phyloP scores from a whole-genome alignment of 2,888 invertebrate species.

The Leucoptera coffeella region DNA sequence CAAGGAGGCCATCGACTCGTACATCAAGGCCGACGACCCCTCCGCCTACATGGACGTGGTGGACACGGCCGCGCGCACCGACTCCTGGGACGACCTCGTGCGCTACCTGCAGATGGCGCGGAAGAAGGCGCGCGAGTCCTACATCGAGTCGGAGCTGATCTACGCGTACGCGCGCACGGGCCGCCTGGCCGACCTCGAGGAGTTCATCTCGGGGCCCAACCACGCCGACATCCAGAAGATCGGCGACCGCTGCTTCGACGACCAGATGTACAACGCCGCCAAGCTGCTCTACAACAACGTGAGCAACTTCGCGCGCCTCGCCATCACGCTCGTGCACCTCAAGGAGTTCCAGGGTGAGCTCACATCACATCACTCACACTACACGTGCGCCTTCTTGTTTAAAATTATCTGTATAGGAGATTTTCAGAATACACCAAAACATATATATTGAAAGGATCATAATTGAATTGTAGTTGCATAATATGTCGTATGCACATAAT shows the following conservation, averaged over 20 bases:
- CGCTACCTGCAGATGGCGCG: slow-evolving; percentile 93
- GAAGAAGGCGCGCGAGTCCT: slow-evolving; percentile 97
- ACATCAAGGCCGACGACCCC: slow-evolving; percentile 99
- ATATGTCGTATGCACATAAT: too few species aligned
- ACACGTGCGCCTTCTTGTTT: too few species aligned
- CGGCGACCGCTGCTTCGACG: slow-evolving; percentile 97
- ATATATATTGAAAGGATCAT: too few species aligned
- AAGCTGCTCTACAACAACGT: slow-evolving; percentile 98
- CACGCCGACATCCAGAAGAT: slow-evolving; percentile 99
- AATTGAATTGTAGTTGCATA: too few species aligned
- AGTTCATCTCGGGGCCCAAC: slow-evolving; percentile 97
- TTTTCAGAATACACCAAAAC: too few species aligned
- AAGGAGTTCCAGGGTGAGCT: slow-evolving; percentile 86
- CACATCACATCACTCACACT: too few species aligned
- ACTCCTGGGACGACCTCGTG: slow-evolving; percentile 97
- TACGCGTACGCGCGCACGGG: slow-evolving; percentile 99
- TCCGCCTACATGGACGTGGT: slow-evolving; percentile 98
- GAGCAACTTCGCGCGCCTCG: slow-evolving; percentile 95
- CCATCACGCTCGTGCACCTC: slow-evolving; percentile 94
- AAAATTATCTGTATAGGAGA: too few species aligned
- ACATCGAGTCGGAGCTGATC: slow-evolving; percentile 96
- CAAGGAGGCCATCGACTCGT: slow-evolving; percentile 98
- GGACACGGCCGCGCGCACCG: slow-evolving; percentile 84
- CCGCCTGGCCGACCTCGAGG: slow-evolving; percentile 93
- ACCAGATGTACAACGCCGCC: slow-evolving; percentile 97